Base-by-base conservation (phyloP, 2,797 vertebrate species). In the Microctenopoma lineatum region DNA sequence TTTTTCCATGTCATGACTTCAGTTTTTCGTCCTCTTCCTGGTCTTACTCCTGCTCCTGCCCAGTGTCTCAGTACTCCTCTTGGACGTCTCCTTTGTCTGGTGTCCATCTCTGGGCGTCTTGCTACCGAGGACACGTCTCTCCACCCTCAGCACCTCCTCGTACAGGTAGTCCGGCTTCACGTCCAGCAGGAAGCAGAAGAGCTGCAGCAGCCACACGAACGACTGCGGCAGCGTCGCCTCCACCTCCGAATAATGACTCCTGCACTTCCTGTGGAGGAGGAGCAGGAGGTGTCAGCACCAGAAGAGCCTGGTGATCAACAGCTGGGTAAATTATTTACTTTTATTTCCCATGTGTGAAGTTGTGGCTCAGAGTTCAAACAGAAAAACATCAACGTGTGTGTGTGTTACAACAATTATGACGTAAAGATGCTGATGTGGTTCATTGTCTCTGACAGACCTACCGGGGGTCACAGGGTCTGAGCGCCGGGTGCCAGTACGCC, bases 141-240 rank as follows among this genome's bases (percentile, higher is more conserved):
- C 97, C 84, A 98, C 69, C 21, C 36, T 61, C 81, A 94, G 89
- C 38, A 98, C 96, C 78, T 95, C 95, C 0, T 93, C 87, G 13
- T 96, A 94, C 55, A 99, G 83, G n/a, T 60, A 7, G 36, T 81
- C 81, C 0, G 90, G 73, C 29, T 87, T 80, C 63, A 97, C 89
- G 34, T 92, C 93, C 55, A 99, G 89, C 57, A 98, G 68, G 86
- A 97, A 97, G 70, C 93, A 90, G 87, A 99, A 96, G 46, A 97
- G 90, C 26, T 88, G 85, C 66, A 99, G 82, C 36, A 97, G 67
- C 91, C 96, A 98, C 47, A 92, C 73, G 16, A 96, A 98, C 57
- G 88, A 95, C 45, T 90, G 87, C 0, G 97, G 95, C 45, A 97
- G 94, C 21, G 88, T 85, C 0, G 84, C 71, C 73, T 94, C 93